Base-by-base conservation (phyloP, 23 tunicate species). In the Trididemnum miniatum region DNA sequence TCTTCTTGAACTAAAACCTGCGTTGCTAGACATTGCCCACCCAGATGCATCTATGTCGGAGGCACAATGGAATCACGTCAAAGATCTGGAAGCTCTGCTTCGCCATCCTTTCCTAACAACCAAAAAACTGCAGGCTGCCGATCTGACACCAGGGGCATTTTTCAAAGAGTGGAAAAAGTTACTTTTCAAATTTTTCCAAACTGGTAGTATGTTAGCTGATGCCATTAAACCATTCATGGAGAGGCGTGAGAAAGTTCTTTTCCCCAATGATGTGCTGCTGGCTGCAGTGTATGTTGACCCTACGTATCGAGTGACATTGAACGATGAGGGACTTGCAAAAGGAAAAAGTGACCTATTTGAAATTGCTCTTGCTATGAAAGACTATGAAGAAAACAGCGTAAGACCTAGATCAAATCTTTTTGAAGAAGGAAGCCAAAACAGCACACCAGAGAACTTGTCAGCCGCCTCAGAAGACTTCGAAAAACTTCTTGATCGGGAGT, bases 61-160 rank as follows among this genome's bases (percentile, higher is more conserved):
- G 2, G 25, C 60, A 12, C 59, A 74, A 40, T 74, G 80, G 59
- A 74, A 37, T 32, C 7, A 74, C 4, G 60, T 74, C 27, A 20
- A 74, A 74, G 20, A 74, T 7, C 60, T 74, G 59, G 80, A 20
- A 40, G 25, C 20, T 29, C 38, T 74, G 25, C 80, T 36, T 37
- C 80, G 60, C 62, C 60, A 74, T 74, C 59, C 80, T 74, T 74
- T 74, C 29, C 60, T 74, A 4, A 12, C 59, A 37, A 74, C 80
- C 60, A 74, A 74, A 74, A 74, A 74, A 74, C 80, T 74, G 31
- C 80, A 74, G 60, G 12, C 59, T 37, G 34, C 59, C 25, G 80
- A 74, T 74, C 31, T 74, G 59, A 74, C 80, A 74, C 80, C 80
- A 36, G 80, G 80, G 59, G 26, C 80, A 74, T 74, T 74, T 74